phyloP scores from a whole-genome alignment of 2,797 vertebrate species.

The Liparis tanakae region DNA sequence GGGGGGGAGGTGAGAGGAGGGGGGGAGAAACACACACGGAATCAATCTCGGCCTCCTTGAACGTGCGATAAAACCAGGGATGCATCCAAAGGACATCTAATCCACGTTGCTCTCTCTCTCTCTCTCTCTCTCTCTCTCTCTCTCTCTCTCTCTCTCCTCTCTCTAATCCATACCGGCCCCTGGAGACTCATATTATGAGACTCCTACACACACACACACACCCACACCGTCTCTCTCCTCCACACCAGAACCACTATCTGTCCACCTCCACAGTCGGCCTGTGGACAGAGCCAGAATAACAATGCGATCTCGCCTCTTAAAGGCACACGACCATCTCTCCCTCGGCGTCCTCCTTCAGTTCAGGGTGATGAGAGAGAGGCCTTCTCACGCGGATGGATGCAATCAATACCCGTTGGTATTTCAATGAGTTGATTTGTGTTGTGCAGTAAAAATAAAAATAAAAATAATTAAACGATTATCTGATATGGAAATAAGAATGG shows the following conservation, averaged over 20 bases:
- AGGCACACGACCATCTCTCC: slow-evolving; percentile 63
- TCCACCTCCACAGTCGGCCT: slow-evolving; percentile 82
- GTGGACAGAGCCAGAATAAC: slow-evolving; percentile 85
- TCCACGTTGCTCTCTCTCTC: slow-evolving; percentile 39
- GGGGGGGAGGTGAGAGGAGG: not conserved
- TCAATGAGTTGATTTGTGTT: slow-evolving; percentile 18
- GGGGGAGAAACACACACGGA: slow-evolving; percentile 25
- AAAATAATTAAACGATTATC: slow-evolving; percentile 3
- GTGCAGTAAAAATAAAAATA: slow-evolving; percentile 3
- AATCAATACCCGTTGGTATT: not conserved
- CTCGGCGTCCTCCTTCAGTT: no score
- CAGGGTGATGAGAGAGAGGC: no score
- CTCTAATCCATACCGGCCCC: slow-evolving; percentile 67
- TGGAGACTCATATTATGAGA: slow-evolving; percentile 75
- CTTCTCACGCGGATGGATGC: not conserved
- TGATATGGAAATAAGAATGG: not conserved
- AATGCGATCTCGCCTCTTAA: slow-evolving; percentile 81
- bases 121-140: slow-evolving; percentile 35
- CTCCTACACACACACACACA: slow-evolving; percentile 72
- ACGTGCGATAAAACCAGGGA: slow-evolving; percentile 62
- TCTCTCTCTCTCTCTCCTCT: slow-evolving; percentile 26
- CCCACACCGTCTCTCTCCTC: slow-evolving; percentile 65
- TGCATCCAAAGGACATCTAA: slow-evolving; percentile 70
- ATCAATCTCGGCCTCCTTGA: slow-evolving; percentile 68
- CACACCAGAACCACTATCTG: slow-evolving; percentile 80